Conservation (phyloP, 2,113 vertebrate genomes). For the Hepsetus odoe region DNA sequence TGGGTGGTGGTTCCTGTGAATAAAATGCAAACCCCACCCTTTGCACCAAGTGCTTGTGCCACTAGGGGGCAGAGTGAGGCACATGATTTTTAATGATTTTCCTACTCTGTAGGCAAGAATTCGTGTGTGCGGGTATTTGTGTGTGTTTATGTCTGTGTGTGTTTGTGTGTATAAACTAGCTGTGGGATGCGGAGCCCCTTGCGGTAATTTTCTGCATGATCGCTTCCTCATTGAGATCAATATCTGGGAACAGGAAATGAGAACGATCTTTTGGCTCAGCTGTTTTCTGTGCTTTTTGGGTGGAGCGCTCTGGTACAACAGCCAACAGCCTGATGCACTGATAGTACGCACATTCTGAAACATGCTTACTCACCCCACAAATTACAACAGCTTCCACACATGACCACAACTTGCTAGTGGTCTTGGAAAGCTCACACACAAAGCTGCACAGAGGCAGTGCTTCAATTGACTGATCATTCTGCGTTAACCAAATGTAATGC, state of each 20-base stretch:
- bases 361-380: conserved; percentile 27
- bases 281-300: conserved; percentile 49
- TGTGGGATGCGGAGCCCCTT: conserved; percentile 40
- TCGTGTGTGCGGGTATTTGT: conserved; percentile 6
- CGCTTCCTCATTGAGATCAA: conserved; percentile 63
- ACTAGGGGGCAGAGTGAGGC: conserved; percentile 22
- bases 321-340: conserved; percentile 40
- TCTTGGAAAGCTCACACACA: background rate
- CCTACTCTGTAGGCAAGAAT: conserved; percentile 18
- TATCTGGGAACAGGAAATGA: conserved; percentile 65
- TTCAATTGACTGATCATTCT: background rate
- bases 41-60: conserved; percentile 1
- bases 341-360: conserved; percentile 12
- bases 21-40: conserved; percentile 26
- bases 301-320: conserved; percentile 35
- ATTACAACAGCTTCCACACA: conserved; percentile 20
- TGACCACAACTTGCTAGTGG: conserved; percentile 2
- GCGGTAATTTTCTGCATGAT: conserved; percentile 63
- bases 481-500: no score
- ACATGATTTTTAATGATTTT: background rate
- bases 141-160: conserved; percentile 5
- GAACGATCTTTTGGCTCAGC: conserved; percentile 57
- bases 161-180: conserved; percentile 18
- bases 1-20: background rate
- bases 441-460: background rate